Base-by-base conservation (phyloP, 2,113 vertebrate species). In the Hipposideros armiger region DNA sequence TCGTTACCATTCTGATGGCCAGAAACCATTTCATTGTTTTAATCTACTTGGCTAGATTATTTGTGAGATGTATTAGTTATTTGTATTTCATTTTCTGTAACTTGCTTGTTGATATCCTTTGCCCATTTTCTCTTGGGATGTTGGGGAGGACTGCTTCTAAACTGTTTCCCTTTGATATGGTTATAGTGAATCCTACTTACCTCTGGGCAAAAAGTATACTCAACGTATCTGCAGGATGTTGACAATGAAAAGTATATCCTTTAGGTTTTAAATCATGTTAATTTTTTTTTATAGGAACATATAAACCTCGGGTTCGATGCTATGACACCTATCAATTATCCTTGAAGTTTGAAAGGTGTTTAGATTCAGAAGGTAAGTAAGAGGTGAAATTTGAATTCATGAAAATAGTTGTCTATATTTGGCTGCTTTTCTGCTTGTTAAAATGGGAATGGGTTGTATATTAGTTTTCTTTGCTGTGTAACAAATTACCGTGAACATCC, bases 271-370 rank as follows among this genome's bases (percentile, higher is more conserved):
- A 11, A 40, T 90, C 36, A 22, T 11, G 10, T 64, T 32, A 4
- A 56, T 67, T 80, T 96, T 80, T 96, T 24, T 95, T 98, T 97
- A 78, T 85, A 99, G 99, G 99, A 88, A 99, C 99, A 1, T 99
- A 99, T 85, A 99, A 99, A 97, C 99, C 99, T 73, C 99, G 99
- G 95, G 96, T 99, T 90, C 99, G 99, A 87, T 99, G 99, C 97
- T 99, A 99, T 40, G 99, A 99, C 98, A 99, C 99, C 13, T 99
- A 99, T 96, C 99, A 99, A 67, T 97, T 99, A 95, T 99, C 99
- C 74, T 98, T 99, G 98, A 99, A 99, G 97, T 99, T 99, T 98
- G 99, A 99, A 98, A 99, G 99, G 67, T 99, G 99, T 97, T 98
- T 99, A 97, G 99, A 99, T 98, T 99, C 99, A 11, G 99, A 99